Evolutionary conservation across 1,140 invertebrate genomes (phyloP).

Genomic region (Drosophila albomicans): DNA sequence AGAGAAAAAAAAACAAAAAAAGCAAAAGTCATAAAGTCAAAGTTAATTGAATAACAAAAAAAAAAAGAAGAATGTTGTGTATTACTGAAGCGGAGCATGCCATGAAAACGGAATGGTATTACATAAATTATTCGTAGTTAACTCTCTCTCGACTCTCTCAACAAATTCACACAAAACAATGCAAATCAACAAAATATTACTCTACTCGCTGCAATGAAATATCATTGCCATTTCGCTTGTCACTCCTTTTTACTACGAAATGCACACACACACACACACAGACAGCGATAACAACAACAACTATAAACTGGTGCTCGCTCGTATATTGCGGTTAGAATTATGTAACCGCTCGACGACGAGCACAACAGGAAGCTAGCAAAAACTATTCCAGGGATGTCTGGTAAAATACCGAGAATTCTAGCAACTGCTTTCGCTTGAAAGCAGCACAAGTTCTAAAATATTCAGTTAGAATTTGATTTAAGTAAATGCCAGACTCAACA

Average conservation of each 20-base stretch:
- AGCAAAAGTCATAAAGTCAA: neutral
- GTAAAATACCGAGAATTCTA: conserved; percentile 9
- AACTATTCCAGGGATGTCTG: conserved; percentile 9
- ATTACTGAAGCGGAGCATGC: conserved; percentile 67
- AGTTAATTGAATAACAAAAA: neutral
- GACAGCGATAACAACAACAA: no score
- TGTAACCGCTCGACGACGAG: conserved; percentile 14
- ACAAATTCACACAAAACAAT: neutral
- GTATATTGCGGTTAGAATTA: conserved; percentile 30
- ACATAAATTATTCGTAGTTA: conserved; percentile 45
- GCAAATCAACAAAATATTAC: neutral
- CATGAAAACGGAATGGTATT: conserved; percentile 77
- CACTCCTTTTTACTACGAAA: conserved; percentile 8
- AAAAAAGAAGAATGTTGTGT: conserved; percentile 60
- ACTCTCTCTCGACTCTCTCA: neutral
- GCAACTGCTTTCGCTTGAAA: neutral
- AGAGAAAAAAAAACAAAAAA: neutral
- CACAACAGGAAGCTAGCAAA: conserved; percentile 19
- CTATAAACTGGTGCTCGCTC: neutral
- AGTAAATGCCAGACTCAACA: neutral
- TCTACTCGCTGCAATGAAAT: conserved; percentile 10
- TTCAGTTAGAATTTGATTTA: neutral
- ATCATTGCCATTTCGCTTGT: conserved; percentile 13
- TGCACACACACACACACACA: neutral
- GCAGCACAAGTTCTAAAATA: neutral